Conservation (phyloP, 2,797 vertebrate species). For the Sarcophilus harrisii region DNA sequence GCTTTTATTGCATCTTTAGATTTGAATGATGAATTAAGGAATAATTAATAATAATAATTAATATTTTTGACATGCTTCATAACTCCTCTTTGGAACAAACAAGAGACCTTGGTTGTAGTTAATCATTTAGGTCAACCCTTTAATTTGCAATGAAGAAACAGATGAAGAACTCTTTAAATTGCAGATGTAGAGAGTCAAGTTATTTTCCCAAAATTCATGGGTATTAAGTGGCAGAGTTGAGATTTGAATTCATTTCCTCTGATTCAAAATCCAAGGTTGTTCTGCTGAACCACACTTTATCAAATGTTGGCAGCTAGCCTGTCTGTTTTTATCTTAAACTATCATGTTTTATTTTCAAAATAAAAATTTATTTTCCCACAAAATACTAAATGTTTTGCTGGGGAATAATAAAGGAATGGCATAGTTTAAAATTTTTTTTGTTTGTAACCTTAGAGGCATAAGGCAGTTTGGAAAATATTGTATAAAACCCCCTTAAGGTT, state of each 20-base stretch:
- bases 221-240: not conserved
- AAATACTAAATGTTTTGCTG: not conserved
- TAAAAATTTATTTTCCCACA: not conserved
- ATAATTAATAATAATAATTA: not conserved
- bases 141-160: not conserved
- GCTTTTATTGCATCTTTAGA: not conserved
- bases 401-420: not conserved
- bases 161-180: no score
- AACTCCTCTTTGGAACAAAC: not conserved
- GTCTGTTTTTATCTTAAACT: not conserved
- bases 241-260: not conserved
- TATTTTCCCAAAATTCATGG: not conserved
- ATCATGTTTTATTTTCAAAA: not conserved
- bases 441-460: not conserved
- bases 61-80: not conserved
- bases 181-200: not conserved
- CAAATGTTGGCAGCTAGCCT: not conserved
- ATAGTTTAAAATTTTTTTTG: not conserved
- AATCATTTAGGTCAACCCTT: not conserved
- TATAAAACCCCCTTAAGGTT: not conserved
- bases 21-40: not conserved
- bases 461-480: not conserved
- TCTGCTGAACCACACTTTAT: not conserved
- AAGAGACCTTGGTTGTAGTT: not conserved
- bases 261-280: not conserved